These are phyloP conservation scores for Phytoseiulus persimilis DNA, from an alignment of 2,888 invertebrate genomes.

Conservation along the genomic window DNA sequence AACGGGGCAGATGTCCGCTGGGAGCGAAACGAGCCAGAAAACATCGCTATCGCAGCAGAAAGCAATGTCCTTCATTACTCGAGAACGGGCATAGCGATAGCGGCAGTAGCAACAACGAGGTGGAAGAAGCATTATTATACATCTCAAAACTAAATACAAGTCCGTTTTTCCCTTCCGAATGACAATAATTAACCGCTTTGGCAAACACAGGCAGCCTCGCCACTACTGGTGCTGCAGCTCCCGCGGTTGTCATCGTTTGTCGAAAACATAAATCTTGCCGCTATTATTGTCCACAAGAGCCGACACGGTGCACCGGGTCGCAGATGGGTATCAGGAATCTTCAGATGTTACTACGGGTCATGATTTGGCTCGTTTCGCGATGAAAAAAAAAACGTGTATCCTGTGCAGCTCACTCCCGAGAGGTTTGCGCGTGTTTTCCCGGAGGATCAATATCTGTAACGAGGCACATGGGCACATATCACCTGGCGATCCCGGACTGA, in stretches of 20 bases:
- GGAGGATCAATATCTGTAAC: too few relatives aligned
- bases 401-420: too few relatives aligned
- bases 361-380: too few relatives aligned
- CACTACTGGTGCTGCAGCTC: background rate
- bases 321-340: too few relatives aligned
- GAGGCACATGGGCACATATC: too few relatives aligned
- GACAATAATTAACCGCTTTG: background rate
- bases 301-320: too few relatives aligned
- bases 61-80: background rate
- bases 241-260: background rate
- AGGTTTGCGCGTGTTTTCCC: too few relatives aligned
- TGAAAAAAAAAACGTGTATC: too few relatives aligned
- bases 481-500: too few relatives aligned
- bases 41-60: background rate
- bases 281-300: background rate
- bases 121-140: background rate
- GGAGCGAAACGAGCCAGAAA: background rate
- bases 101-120: background rate
- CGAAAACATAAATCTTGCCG: background rate
- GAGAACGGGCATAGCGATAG: background rate
- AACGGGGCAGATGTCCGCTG: background rate
- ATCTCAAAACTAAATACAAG: background rate
- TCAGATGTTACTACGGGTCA: too few relatives aligned
- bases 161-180: background rate
- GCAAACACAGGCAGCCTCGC: background rate